Base-by-base conservation (phyloP, 2,888 invertebrate species). In the Aquatica leii region DNA sequence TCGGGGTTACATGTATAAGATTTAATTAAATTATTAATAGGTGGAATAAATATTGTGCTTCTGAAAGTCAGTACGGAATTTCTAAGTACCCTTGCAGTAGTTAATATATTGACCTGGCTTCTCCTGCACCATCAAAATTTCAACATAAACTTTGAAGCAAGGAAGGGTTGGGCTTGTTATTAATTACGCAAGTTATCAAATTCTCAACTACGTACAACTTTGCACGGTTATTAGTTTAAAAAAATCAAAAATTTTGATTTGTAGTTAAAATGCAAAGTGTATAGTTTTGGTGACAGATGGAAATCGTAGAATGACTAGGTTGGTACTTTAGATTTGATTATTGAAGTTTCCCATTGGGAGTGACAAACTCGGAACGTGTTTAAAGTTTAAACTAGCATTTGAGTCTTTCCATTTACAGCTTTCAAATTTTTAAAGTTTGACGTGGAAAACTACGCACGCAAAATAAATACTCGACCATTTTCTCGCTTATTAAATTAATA, bases 291-390 rank as follows among this genome's bases (percentile, higher is more conserved):
- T 59, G 54, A 60, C 53, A 54, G 60, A 53, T 60, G 40, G 31
- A 49, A 54, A 34, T 48, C 53, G 48, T 54, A 37, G 46, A 35
- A 18, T 17, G 49, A 56, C 62, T 56, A 8, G 17, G 46, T 20
- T n/a, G 46, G 46, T 18, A 55, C 48, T 62, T 48, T 51, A 62
- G 57, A 62, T 62, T 62, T 57, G 57, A 62, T 62, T 62, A 62
- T 57, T 53, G 46, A 37, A 62, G 57, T 57, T 62, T 62, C 62
- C 56, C 57, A 52, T 43, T 56, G 57, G 53, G 48, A 46, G 57
- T 62, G 62, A 53, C 62, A 62, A 62, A 48, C 53, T 58, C 56
- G 20, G 54, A 59, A 63, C 63, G 63, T 63, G 63, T 54, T 49
- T 24, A 17, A 63, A 59, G 58, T 63, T 63, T 59, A 63, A 63